These are phyloP conservation scores for Acrocephalus scirpaceus DNA, from an alignment of 2,797 vertebrate species.

Conservation along the genomic window DNA sequence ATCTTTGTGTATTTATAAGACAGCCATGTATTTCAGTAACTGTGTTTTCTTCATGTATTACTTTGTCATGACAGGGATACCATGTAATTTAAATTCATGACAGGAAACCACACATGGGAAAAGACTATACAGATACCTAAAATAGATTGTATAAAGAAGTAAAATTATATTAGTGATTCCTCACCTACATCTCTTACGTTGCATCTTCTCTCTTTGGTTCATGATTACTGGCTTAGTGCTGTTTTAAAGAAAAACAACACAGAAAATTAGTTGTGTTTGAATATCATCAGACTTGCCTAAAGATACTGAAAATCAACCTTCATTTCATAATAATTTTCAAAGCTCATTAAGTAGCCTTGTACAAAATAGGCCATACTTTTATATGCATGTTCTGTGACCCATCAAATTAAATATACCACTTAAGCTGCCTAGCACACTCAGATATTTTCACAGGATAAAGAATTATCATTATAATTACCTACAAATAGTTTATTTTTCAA, in stretches of 20 bases:
- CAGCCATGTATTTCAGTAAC: neutral
- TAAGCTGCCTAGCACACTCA: neutral
- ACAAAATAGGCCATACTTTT: neutral
- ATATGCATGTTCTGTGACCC: neutral
- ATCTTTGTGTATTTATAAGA: neutral
- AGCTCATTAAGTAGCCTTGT: neutral
- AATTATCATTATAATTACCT: neutral
- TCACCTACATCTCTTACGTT: neutral
- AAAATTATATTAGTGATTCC: neutral
- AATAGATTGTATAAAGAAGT: neutral
- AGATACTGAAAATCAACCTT: neutral
- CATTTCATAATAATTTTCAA: neutral
- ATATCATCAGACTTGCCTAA: neutral
- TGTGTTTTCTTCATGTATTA: rapidly evolving
- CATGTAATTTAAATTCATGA: neutral
- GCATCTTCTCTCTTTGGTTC: neutral
- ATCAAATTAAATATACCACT: neutral
- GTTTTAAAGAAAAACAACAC: neutral
- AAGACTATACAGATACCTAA: neutral
- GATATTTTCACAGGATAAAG: neutral
- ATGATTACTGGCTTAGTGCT: neutral
- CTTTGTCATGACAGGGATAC: neutral
- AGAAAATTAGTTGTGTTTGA: neutral
- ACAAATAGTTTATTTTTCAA: neutral
- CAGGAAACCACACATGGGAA: neutral